These are phyloP conservation scores for Alfaro cultratus DNA, from an alignment of 2,797 vertebrate genomes.

Conservation along the genomic window DNA sequence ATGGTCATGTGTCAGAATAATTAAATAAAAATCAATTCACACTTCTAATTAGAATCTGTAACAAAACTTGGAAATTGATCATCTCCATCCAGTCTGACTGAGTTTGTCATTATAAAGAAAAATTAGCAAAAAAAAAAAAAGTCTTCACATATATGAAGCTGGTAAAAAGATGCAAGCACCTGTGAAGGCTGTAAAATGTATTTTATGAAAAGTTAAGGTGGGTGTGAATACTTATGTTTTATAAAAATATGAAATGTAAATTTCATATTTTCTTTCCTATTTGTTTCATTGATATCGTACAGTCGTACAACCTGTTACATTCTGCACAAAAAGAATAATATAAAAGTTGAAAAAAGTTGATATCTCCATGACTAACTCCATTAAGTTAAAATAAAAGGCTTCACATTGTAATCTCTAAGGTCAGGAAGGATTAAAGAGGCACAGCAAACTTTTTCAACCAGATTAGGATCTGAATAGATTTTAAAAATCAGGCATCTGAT, in stretches of 20 bases:
- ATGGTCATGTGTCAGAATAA: not conserved
- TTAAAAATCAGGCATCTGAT: constrained; percentile 40
- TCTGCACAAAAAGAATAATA: not conserved
- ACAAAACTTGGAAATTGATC: not conserved
- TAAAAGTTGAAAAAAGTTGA: not conserved
- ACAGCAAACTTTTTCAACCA: constrained; percentile 53
- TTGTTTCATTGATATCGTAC: not conserved
- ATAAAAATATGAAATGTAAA: not conserved
- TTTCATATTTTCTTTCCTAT: not conserved
- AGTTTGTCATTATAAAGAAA: not conserved
- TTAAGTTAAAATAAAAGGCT: constrained; percentile 22
- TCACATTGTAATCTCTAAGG: constrained; percentile 36
- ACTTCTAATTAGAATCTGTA: not conserved
- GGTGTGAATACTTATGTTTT: not conserved
- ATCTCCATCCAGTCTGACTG: not conserved
- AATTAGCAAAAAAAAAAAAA: not conserved
- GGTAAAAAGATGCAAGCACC: not conserved
- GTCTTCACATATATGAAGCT: not conserved
- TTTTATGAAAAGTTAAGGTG: not conserved
- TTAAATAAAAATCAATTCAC: not conserved
- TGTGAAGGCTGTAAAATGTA: not conserved
- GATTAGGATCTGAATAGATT: constrained; percentile 63
- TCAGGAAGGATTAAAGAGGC: constrained; percentile 26
- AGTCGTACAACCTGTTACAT: not conserved
- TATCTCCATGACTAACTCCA: not conserved